Evolutionary conservation across 2,113 vertebrate genomes (phyloP).

Genomic region (Dromiciops gliroides): DNA sequence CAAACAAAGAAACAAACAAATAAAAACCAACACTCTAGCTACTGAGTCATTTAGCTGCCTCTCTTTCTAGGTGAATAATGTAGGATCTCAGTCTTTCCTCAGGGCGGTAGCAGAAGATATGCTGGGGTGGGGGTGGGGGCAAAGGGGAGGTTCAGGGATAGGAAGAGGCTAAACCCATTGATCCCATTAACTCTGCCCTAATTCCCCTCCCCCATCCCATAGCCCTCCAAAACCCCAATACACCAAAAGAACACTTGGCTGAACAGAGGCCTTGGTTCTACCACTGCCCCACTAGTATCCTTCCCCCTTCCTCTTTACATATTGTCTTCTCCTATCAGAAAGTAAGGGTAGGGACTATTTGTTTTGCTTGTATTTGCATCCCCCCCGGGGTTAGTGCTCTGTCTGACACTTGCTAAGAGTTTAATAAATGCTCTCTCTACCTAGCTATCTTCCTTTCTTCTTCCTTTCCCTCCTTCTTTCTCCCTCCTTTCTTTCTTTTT

Average conservation of each 20-base stretch:
- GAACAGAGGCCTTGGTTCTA: background rate
- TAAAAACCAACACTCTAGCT: background rate
- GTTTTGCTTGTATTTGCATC: background rate
- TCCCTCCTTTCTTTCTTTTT: accelerated
- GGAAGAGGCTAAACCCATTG: slow-evolving; percentile 47
- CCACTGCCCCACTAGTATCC: too few relatives aligned
- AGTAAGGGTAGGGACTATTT: background rate
- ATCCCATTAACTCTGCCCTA: slow-evolving; percentile 70
- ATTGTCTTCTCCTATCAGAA: background rate
- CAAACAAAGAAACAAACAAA: too few relatives aligned
- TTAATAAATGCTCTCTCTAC: background rate
- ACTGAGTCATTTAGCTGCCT: background rate
- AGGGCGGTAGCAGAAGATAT: background rate
- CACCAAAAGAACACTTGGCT: background rate
- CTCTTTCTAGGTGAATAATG: background rate
- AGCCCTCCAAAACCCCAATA: background rate
- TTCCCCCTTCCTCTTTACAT: too few relatives aligned
- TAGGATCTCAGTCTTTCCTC: background rate
- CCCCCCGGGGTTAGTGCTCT: background rate
- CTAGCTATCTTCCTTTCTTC: background rate
- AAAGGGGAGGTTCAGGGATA: slow-evolving; percentile 12
- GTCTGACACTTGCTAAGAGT: background rate
- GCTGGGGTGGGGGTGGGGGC: background rate
- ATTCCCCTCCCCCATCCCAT: background rate
- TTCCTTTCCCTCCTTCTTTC: accelerated